Evolutionary conservation across 1,140 invertebrate genomes (phyloP).

Genomic region (Bombus superbus): DNA sequence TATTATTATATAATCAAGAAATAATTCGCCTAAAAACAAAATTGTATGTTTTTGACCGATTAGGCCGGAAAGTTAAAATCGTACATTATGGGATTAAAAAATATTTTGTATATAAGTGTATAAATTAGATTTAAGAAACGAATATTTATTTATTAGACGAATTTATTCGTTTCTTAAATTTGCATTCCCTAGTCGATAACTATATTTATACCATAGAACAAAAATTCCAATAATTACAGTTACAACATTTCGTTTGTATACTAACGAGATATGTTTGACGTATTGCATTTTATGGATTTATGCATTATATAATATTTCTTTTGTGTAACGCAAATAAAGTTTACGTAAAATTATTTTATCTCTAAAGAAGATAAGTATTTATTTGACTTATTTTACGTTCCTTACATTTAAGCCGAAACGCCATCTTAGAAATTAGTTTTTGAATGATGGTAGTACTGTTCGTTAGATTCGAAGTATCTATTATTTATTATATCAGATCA

Average conservation of each 20-base stretch:
- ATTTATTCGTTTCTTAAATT: too few species aligned
- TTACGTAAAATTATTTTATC: not conserved
- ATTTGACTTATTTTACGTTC: not conserved
- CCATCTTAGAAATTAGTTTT: not conserved
- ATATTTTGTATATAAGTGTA: not conserved
- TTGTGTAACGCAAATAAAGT: not conserved
- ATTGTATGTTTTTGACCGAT: too few species aligned
- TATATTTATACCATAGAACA: not conserved
- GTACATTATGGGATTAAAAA: not conserved
- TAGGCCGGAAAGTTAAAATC: too few species aligned
- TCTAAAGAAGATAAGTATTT: not conserved
- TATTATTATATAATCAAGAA: too few species aligned
- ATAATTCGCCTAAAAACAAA: too few species aligned
- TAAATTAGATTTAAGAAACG: not conserved
- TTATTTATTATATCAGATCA: not conserved
- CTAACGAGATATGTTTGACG: not conserved
- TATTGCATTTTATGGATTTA: not conserved
- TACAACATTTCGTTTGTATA: not conserved
- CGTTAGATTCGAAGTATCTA: not conserved
- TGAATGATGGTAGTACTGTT: not conserved
- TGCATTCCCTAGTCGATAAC: not conserved
- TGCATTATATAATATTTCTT: not conserved
- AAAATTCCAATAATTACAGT: not conserved
- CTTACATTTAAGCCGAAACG: too few species aligned
- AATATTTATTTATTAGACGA: not conserved